Conservation (phyloP, 2,797 vertebrate genomes). For the Pitangus sulphuratus region DNA sequence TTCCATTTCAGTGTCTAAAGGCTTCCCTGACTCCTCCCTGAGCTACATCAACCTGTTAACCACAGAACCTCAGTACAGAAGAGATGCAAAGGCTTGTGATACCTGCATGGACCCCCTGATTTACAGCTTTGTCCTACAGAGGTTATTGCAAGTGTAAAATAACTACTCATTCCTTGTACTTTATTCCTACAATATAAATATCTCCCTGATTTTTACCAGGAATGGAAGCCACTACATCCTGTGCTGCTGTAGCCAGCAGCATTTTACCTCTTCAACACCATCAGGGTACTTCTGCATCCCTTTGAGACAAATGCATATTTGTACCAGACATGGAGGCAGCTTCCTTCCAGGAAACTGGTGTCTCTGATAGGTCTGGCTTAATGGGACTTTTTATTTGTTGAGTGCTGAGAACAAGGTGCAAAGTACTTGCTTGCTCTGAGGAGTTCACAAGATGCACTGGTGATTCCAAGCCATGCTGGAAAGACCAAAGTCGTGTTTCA, state of each 20-base stretch:
- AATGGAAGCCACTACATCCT: background rate
- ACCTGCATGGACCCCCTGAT: background rate
- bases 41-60: background rate
- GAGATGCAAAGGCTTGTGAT: background rate
- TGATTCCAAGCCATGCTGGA: background rate
- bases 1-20: background rate
- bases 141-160: background rate
- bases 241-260: background rate
- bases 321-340: background rate
- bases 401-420: background rate
- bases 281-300: background rate
- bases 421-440: background rate
- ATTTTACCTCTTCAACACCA: background rate
- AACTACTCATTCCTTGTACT: background rate
- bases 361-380: background rate
- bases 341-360: slow-evolving; percentile 9
- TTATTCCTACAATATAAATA: background rate
- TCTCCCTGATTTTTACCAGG: background rate
- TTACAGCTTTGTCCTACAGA: background rate
- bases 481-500: background rate
- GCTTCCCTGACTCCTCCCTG: background rate
- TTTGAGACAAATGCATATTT: background rate
- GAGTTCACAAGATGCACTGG: background rate
- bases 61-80: background rate
- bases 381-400: background rate